Conservation (phyloP, 2,113 vertebrate genomes). For the Psophia crepitans region DNA sequence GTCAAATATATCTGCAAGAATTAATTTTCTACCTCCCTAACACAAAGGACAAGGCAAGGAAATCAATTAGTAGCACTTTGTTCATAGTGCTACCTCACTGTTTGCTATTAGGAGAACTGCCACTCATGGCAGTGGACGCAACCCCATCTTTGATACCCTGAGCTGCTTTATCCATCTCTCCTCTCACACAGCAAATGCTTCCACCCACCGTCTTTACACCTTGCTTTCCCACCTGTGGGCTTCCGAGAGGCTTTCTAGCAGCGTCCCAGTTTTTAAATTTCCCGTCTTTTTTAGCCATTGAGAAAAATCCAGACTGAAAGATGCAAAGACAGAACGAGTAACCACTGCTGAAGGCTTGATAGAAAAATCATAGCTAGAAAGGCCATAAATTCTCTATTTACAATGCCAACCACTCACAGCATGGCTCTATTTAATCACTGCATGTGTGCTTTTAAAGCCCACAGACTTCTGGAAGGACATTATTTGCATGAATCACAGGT, state of each 20-base stretch:
- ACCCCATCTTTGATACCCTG: background rate
- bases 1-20: background rate
- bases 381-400: slow-evolving; percentile 11
- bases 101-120: background rate
- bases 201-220: background rate
- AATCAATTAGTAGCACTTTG: background rate
- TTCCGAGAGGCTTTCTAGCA: background rate
- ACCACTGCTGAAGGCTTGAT: background rate
- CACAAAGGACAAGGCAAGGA: background rate
- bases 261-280: background rate
- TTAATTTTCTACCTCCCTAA: background rate
- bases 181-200: background rate
- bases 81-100: background rate
- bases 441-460: slow-evolving; percentile 15
- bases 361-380: background rate
- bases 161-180: background rate
- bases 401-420: slow-evolving; percentile 9
- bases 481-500: slow-evolving; percentile 17
- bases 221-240: background rate
- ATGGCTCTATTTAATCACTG: slow-evolving; percentile 16
- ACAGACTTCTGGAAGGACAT: background rate
- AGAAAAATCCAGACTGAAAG: slow-evolving; percentile 2
- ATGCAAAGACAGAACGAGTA: slow-evolving; percentile 1
- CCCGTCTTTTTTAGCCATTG: background rate
- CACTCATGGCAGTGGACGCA: fast-evolving